Evolutionary conservation across 2,113 vertebrate genomes (phyloP).

Genomic region (Lycaon pictus): DNA sequence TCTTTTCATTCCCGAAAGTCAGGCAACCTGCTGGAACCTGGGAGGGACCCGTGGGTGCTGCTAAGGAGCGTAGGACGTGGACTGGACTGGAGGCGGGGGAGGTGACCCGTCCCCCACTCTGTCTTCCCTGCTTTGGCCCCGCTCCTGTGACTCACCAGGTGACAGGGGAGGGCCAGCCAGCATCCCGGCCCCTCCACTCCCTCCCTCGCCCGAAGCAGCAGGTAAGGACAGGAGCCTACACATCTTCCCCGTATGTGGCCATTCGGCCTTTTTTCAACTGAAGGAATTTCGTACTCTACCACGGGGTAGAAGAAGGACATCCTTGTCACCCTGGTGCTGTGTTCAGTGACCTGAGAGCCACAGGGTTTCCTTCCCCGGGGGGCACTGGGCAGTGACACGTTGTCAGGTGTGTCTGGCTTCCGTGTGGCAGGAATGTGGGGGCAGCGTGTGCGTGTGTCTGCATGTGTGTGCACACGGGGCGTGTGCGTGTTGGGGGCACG

Average conservation of each 20-base stretch:
- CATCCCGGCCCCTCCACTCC: accelerated
- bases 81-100: background rate
- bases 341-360: background rate
- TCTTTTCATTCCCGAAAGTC: background rate
- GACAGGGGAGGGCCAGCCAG: accelerated
- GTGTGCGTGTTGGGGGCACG: accelerated
- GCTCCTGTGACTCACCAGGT: accelerated
- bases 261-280: background rate
- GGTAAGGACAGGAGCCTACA: background rate
- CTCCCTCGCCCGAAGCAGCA: background rate
- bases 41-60: constrained; percentile 65
- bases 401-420: background rate
- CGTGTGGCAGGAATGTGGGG: accelerated
- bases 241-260: accelerated
- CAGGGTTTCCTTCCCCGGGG: background rate
- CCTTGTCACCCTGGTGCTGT: accelerated
- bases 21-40: constrained; percentile 60
- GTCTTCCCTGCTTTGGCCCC: background rate
- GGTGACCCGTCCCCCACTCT: background rate
- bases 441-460: background rate
- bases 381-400: background rate
- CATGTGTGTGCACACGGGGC: too few relatives aligned
- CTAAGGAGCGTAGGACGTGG: background rate
- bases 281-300: background rate
- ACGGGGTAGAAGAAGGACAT: background rate